Evolutionary conservation across 2,888 invertebrate species (phyloP).

Genomic region (Nomada lathburiana): DNA sequence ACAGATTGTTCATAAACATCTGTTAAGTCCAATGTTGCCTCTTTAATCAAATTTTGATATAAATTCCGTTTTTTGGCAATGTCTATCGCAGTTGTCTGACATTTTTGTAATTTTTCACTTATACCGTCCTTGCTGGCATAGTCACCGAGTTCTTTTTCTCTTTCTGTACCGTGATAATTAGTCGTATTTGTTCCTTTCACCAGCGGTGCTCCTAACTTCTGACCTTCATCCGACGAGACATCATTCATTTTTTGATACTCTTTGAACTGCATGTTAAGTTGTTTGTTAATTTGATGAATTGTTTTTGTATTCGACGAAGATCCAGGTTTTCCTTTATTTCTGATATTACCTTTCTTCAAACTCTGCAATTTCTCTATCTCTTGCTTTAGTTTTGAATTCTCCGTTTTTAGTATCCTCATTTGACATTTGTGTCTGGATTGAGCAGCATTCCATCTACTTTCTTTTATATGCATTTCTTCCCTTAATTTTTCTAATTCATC

Average conservation of each 20-base stretch:
- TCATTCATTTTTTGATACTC: conserved; percentile 40
- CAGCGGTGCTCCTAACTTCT: conserved; percentile 38
- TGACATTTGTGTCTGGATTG: conserved; percentile 91
- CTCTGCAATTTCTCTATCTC: conserved; percentile 88
- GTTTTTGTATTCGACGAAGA: conserved; percentile 89
- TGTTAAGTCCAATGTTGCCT: conserved; percentile 76
- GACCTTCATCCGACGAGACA: conserved; percentile 67
- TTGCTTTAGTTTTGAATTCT: conserved; percentile 87
- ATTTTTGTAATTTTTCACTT: conserved; percentile 43
- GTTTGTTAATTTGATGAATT: conserved; percentile 91
- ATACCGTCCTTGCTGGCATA: conserved; percentile 11
- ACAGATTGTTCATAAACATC: conserved; percentile 34
- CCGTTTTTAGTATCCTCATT: conserved; percentile 90
- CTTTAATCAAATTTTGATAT: conserved; percentile 78
- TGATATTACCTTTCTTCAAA: conserved; percentile 87
- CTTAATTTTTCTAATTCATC: conserved; percentile 88
- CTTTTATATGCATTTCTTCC: conserved; percentile 90
- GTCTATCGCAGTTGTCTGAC: conserved; percentile 57
- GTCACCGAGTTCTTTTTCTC: conserved; percentile 42
- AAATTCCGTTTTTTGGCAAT: conserved; percentile 76
- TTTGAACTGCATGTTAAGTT: conserved; percentile 68
- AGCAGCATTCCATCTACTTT: conserved; percentile 89
- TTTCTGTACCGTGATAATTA: conserved; percentile 35
- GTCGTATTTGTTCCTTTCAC: conserved; percentile 4
- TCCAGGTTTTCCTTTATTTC: conserved; percentile 28